A percentile compares a stretch with the other conserved stretches of the same genome.
Conservation (phyloP, 2,113 vertebrate genomes). For the Lampris incognitus region DNA sequence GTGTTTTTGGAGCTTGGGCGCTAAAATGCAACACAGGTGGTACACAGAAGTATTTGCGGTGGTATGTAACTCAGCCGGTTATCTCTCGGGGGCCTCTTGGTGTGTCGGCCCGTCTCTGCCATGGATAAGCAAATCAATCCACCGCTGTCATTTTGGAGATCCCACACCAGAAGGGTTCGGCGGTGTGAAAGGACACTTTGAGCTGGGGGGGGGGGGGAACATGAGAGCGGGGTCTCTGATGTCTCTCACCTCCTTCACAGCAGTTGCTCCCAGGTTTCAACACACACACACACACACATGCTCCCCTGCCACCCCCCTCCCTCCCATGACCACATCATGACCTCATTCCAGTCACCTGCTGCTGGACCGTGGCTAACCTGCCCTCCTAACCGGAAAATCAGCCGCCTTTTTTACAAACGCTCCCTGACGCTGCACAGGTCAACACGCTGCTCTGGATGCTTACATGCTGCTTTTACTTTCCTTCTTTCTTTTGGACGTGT, state of each 20-base stretch:
- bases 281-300: slow-evolving; percentile 37
- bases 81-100: slow-evolving; percentile 58
- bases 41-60: slow-evolving; percentile 27
- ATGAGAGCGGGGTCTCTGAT: slow-evolving; percentile 65
- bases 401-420: slow-evolving; percentile 70
- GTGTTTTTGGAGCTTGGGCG: slow-evolving; percentile 38
- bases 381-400: slow-evolving; percentile 77
- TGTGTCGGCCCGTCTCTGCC: slow-evolving; percentile 61
- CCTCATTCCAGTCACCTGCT: slow-evolving; percentile 85
- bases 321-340: slow-evolving; percentile 82
- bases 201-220: slow-evolving; percentile 36
- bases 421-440: slow-evolving; percentile 61
- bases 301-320: slow-evolving; percentile 43
- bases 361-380: slow-evolving; percentile 82
- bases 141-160: slow-evolving; percentile 61
- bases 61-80: background rate
- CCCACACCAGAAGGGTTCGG: slow-evolving; percentile 47
- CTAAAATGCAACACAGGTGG: slow-evolving; percentile 67
- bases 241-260: slow-evolving; percentile 80
- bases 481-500: slow-evolving; percentile 42
- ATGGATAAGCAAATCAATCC: slow-evolving; percentile 71
- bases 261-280: slow-evolving; percentile 81
- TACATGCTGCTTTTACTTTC: slow-evolving; percentile 33
- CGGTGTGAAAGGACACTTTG: slow-evolving; percentile 73
- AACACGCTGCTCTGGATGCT: slow-evolving; percentile 36